Evolutionary conservation across 2,113 vertebrate species (phyloP), one percentile per base, ranked within the genome.

Genomic region (Anolis carolinensis): DNA sequence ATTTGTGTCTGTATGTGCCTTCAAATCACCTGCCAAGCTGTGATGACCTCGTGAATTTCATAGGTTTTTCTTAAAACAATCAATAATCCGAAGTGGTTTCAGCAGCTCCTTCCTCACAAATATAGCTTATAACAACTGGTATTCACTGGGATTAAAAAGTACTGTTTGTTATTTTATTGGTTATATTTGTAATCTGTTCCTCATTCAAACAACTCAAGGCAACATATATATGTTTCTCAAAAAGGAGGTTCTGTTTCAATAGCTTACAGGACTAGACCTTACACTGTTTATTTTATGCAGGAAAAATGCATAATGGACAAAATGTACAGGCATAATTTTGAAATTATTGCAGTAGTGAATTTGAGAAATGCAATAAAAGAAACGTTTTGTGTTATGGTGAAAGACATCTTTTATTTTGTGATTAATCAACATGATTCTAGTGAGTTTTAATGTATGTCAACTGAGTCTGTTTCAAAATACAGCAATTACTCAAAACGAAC

Each of bases 391-490:
- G 14, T 65, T 62, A 77, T 67, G 39, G 39, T 75, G 23, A 67
- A 67, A 55, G 67, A 34, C 52, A 39, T 23, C 39, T 8, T 76
- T 76, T n/a, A 36, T 50, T 77, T 76, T 84, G 20, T 11, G 34
- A 52, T 39, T 1, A n/a, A 71, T 10, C 23, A 85, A 21, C 5
- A n/a, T 5, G 5, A 36, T 36, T 48, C 27, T 68, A 34, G 30
- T 39, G 25, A 70, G 48, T 36, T 85, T 48, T 27, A 48, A 70
- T 79, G 78, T 52, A 44, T 30, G 4, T 71, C 83, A 30, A 78
- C 7, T 79, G 65, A n/a, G n/a, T 36, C 50, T 79, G 32, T 36
- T 79, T 36, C 50, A 70, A 85, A 78, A 85, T 65, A 85, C 8
- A 7, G 48, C 25, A 79, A 21, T 25, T 32, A 3, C 4, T n/a